Evolutionary conservation across 2,113 vertebrate genomes (phyloP).

Genomic region (Thermophis baileyi): DNA sequence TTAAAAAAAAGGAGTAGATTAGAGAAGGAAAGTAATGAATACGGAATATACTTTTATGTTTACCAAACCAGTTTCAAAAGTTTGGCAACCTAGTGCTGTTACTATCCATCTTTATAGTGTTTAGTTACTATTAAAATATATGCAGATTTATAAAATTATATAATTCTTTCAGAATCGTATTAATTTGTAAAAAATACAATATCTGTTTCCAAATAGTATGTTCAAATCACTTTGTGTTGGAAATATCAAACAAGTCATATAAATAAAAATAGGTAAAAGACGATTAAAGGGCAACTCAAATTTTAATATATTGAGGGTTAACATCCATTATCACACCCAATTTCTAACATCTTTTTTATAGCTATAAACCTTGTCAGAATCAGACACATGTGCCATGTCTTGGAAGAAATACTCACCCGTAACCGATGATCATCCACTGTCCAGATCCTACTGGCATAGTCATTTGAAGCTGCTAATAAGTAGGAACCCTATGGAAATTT

Average conservation of each 20-base stretch:
- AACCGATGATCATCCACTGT: slow-evolving; percentile 95
- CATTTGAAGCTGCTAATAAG: slow-evolving; percentile 93
- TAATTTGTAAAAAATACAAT: background rate
- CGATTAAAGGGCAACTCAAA: background rate
- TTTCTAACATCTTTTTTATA: background rate
- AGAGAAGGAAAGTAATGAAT: background rate
- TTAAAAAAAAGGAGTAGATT: background rate
- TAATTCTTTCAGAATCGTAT: background rate
- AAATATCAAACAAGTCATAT: slow-evolving; percentile 2
- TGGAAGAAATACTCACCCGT: slow-evolving; percentile 73
- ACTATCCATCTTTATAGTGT: background rate
- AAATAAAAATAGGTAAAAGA: background rate
- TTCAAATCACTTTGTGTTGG: background rate
- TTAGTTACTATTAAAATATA: background rate
- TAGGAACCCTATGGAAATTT: slow-evolving; percentile 81
- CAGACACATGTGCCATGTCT: background rate
- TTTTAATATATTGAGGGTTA: background rate
- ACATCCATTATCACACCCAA: background rate
- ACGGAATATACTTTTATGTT: background rate
- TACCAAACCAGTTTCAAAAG: background rate
- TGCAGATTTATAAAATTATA: background rate
- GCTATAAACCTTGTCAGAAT: background rate
- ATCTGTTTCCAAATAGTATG: background rate
- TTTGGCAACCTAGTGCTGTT: background rate
- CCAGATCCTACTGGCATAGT: slow-evolving; percentile 98